These are phyloP conservation scores for Nansenia antarctica DNA, from an alignment of 2,113 vertebrate genomes.

Conservation along the genomic window DNA sequence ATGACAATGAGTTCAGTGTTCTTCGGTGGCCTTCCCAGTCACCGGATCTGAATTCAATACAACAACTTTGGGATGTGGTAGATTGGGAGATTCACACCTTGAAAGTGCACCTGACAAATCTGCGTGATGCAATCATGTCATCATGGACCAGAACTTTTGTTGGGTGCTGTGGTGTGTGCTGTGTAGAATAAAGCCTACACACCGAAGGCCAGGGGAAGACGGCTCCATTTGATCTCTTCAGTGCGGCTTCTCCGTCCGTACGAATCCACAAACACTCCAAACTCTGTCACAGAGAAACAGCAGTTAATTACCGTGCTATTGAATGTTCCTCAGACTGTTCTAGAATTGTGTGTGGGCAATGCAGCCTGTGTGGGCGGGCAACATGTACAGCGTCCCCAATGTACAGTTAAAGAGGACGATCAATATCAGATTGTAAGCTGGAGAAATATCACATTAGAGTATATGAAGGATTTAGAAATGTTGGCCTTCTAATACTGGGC, in stretches of 20 bases:
- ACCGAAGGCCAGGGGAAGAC: conserved; percentile 95
- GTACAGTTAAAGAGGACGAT: neutral
- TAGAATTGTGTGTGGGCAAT: neutral
- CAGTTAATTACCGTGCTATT: neutral
- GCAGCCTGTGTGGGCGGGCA: neutral
- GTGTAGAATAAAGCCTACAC: conserved; percentile 30
- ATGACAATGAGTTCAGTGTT: no score
- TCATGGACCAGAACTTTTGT: no score
- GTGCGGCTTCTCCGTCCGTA: conserved; percentile 93
- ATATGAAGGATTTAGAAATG: no score
- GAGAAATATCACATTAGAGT: neutral
- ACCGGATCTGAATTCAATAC: no score
- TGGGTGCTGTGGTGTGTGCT: no score
- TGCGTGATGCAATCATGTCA: no score
- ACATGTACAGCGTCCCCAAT: neutral
- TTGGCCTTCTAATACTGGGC: no score
- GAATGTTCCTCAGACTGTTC: neutral
- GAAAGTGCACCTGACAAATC: no score
- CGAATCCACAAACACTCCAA: conserved; percentile 95
- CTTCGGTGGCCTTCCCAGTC: no score
- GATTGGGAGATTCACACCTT: no score
- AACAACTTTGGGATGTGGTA: no score
- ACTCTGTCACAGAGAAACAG: conserved; percentile 77
- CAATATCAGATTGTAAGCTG: neutral
- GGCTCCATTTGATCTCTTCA: conserved; percentile 96